A percentile compares a stretch with the other conserved stretches of the same genome.
Conservation (phyloP, 2,888 invertebrate genomes). For the Leucoma salicis region DNA sequence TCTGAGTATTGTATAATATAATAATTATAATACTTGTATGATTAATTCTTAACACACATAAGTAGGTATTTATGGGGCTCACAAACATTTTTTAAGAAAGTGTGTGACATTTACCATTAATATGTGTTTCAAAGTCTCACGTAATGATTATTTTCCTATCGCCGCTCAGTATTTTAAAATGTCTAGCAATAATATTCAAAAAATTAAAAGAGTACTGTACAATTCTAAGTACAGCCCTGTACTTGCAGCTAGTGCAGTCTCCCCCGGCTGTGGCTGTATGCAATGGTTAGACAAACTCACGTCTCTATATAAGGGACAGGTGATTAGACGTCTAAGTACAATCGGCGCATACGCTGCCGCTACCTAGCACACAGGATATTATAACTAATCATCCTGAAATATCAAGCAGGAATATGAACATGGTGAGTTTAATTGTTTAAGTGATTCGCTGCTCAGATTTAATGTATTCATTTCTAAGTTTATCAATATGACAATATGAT, state of each 20-base stretch:
- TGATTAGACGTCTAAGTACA: conserved; percentile 76
- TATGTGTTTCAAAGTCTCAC: no score
- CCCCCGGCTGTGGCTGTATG: conserved; percentile 69
- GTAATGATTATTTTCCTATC: no score
- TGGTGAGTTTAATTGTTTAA: conserved; percentile 69
- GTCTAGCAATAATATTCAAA: neutral
- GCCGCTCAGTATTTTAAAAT: no score
- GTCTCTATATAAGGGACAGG: conserved; percentile 80
- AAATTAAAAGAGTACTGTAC: neutral
- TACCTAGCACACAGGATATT: conserved; percentile 63
- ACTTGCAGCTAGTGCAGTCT: conserved; percentile 61
- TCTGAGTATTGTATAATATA: no score
- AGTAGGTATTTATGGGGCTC: no score
- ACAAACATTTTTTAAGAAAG: no score
- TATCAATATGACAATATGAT: no score
- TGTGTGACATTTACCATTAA: no score
- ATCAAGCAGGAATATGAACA: conserved; percentile 45
- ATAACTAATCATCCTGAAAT: conserved; percentile 32
- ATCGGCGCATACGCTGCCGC: conserved; percentile 65
- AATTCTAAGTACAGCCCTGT: conserved; percentile 57
- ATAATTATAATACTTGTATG: no score
- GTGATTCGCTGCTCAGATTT: no score
- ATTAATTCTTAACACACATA: no score
- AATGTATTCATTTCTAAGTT: no score
- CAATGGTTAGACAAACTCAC: conserved; percentile 75